Base-by-base conservation (phyloP, 2,888 invertebrate species). In the Hirtodrosophila confusa region DNA sequence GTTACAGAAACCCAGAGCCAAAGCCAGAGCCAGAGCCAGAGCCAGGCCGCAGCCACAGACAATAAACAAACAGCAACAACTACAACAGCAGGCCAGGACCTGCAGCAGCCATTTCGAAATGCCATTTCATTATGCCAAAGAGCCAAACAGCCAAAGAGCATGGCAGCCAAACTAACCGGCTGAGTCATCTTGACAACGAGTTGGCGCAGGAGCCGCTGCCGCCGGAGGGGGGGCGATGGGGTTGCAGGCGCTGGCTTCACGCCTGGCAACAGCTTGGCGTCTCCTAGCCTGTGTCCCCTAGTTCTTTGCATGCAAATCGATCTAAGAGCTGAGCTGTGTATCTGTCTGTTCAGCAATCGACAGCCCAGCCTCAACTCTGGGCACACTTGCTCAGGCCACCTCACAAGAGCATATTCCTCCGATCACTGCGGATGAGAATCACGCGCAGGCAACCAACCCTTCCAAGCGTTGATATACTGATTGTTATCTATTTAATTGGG, bases 31-130 rank as follows among this genome's bases (percentile, higher is more conserved):
- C 10, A 49, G 23, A 37, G 53, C 51, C 35, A 11, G 39, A 56
- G 66, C 17, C 17, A 17, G 17, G 17, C 51, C 51, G 9, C 31
- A 31, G 31, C 9, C 31, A 51, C 78, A 60, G 78, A 78, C 85
- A 84, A 80, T 70, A 75, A 77, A 75, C 67, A 79, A 80, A 78
- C 70, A 80, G 49, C 51, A 60, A 49, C 65, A 55, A 45, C 51
- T 65, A 63, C 53, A 69, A 9, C 31, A 31, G 39, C 53, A 37
- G 47, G 29, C 41, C 68, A 76, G 80, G 78, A 6, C 27, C 27
- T 55, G 63, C 65, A 68, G 77, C 80, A 80, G 80, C 77, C 86
- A 83, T 86, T 88, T 73, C 80, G 65, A 83, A 88, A 88, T 88
- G 77, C 62, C 86, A 88, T 85, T 88, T 86, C 80, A 88, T 86